Base-by-base conservation (phyloP, 1,140 invertebrate genomes). In the Ceratoteleas bidentatus region DNA sequence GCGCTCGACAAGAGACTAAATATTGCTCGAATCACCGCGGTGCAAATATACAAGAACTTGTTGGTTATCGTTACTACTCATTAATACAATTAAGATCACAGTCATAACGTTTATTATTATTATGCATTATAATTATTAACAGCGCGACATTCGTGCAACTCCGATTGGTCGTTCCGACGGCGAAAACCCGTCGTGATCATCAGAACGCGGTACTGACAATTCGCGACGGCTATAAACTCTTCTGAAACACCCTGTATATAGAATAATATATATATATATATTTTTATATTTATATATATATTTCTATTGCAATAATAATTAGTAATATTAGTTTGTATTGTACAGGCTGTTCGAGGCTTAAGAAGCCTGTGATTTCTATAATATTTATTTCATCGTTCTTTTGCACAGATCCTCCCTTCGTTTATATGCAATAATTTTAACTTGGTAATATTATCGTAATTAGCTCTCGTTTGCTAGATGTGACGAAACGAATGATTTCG, bases 281-380 rank as follows among this genome's bases (percentile, higher is more conserved):
- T n/a, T n/a, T n/a, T n/a, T n/a, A n/a, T n/a, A n/a, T n/a, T n/a
- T 85, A 61, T 83, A 80, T 65, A 72, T 82, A 76, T 83, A 81
- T 84, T 85, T 84, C 64, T 82, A 85, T 85, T 86, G 76, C 85
- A 87, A 85, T 87, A 90, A 89, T 91, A 88, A 87, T 88, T 85
- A 90, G 89, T 90, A 88, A 90, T 91, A 91, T 91, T 87, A 88
- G 88, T 90, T 90, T 90, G 89, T 91, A 90, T 90, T 87, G 86
- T 90, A 90, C 89, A 90, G 86, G 86, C 87, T 89, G 86, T 85
- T 81, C 83, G 69, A 81, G 87, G 81, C 82, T 69, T 73, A 84
- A 87, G 32, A 75, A 84, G 83, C 83, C 84, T 58, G 85, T 86
- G 77, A 81, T 87, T 66, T 83, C 74, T 87, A 81, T 85, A 84